Percentiles rank a stretch among this genome's conserved stretches.
These are phyloP conservation scores for Chrysotoxum bicinctum DNA, from an alignment of 2,888 invertebrate species.

Conservation along the genomic window DNA sequence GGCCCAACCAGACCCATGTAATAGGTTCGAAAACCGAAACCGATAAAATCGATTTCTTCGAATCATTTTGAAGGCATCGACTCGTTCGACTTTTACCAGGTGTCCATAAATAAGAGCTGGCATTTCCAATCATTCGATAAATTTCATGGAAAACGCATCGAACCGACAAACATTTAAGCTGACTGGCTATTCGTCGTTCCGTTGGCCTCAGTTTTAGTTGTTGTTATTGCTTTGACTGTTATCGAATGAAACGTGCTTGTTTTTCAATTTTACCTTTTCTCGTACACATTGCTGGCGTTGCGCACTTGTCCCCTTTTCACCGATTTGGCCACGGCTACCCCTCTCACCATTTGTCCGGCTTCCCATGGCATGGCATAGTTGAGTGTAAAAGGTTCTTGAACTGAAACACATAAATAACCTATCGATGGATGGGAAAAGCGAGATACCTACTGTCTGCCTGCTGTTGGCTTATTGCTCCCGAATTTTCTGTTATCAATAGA, in stretches of 20 bases:
- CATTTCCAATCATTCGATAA: constrained; percentile 74
- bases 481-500: constrained; percentile 30
- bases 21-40: constrained; percentile 48
- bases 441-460: constrained; percentile 46
- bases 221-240: constrained; percentile 28
- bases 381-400: constrained; percentile 52
- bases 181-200: constrained; percentile 36
- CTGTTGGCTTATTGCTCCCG: constrained; percentile 9
- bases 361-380: too few relatives aligned
- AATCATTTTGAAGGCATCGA: constrained; percentile 78
- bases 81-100: constrained; percentile 79
- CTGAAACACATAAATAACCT: constrained; percentile 65
- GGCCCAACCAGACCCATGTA: not conserved
- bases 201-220: constrained; percentile 27
- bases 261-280: constrained; percentile 62
- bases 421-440: constrained; percentile 41
- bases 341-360: not conserved
- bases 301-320: not conserved
- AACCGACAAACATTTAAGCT: constrained; percentile 56
- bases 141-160: constrained; percentile 61
- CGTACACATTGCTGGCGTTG: constrained; percentile 7
- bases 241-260: constrained; percentile 64
- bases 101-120: constrained; percentile 74
- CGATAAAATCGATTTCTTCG: constrained; percentile 78
- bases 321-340: not conserved